Evolutionary conservation across 2,113 vertebrate species (phyloP).

Genomic region (Probosciger aterrimus): DNA sequence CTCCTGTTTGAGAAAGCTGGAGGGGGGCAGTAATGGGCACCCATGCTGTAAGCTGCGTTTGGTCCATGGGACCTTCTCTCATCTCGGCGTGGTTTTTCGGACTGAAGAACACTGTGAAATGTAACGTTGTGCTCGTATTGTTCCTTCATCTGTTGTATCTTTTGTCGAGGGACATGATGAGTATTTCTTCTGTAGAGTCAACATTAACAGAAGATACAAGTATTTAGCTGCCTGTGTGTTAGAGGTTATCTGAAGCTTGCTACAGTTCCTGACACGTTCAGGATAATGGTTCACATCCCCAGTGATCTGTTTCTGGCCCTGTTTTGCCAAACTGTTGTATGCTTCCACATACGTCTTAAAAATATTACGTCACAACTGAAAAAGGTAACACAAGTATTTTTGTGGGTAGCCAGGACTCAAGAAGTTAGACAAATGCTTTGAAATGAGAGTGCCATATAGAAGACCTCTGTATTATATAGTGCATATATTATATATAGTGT

Average conservation of each 20-base stretch:
- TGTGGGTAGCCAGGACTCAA: neutral
- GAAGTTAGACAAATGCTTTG: neutral
- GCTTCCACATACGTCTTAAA: neutral
- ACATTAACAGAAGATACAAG: conserved; percentile 10
- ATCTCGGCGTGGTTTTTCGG: conserved; percentile 64
- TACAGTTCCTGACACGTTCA: neutral
- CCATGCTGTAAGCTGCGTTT: neutral
- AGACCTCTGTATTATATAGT: neutral
- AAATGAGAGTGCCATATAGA: neutral
- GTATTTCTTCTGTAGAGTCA: conserved; percentile 70
- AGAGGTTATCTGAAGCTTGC: neutral
- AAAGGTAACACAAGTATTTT: neutral
- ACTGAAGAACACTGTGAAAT: conserved; percentile 74
- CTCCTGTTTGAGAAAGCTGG: conserved; percentile 11
- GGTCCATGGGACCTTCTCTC: neutral
- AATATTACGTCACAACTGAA: neutral
- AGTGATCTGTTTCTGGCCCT: neutral
- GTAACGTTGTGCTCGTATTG: conserved; percentile 75
- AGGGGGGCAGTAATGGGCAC: neutral
- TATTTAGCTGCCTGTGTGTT: neutral
- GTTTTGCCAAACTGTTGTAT: neutral
- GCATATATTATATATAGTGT: neutral
- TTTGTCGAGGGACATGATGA: conserved; percentile 73
- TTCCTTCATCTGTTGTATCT: conserved; percentile 79
- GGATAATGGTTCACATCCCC: neutral